Evolutionary conservation across 2,888 invertebrate genomes (phyloP).

Genomic region (Phengaris alcon): DNA sequence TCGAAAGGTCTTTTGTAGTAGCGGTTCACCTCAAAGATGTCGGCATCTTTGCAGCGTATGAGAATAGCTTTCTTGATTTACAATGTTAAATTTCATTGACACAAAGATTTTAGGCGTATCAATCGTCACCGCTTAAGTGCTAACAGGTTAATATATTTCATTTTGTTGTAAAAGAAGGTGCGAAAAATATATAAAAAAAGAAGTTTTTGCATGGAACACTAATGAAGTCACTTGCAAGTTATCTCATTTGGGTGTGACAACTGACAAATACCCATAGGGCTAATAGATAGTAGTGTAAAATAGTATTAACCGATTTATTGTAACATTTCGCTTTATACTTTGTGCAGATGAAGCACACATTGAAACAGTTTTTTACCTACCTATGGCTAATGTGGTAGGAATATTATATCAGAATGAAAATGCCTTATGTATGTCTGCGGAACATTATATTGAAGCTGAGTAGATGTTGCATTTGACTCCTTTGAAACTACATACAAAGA

Average conservation of each 20-base stretch:
- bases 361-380: too few relatives aligned
- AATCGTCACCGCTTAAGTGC: conserved; percentile 6
- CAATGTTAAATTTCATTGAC: conserved; percentile 25
- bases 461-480: too few relatives aligned
- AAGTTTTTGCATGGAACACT: not conserved
- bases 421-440: too few relatives aligned
- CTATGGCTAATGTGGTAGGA: too few relatives aligned
- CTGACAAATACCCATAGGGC: too few relatives aligned
- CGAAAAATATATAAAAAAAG: not conserved
- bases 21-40: conserved; percentile 32
- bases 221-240: not conserved
- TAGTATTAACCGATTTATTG: too few relatives aligned
- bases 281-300: not conserved
- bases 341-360: too few relatives aligned
- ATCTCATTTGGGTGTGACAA: not conserved
- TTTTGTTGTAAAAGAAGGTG: conserved; percentile 10
- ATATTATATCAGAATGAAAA: too few relatives aligned
- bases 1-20: not conserved
- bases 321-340: too few relatives aligned
- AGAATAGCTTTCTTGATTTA: conserved; percentile 24
- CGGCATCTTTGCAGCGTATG: conserved; percentile 29
- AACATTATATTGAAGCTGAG: too few relatives aligned
- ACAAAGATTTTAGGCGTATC: conserved; percentile 18
- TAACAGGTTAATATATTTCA: conserved; percentile 18
- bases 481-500: too few relatives aligned